These are phyloP conservation scores for Apostichopus japonicus DNA, from an alignment of 35 echinoderm and acorn worm genomes.

Conservation along the genomic window DNA sequence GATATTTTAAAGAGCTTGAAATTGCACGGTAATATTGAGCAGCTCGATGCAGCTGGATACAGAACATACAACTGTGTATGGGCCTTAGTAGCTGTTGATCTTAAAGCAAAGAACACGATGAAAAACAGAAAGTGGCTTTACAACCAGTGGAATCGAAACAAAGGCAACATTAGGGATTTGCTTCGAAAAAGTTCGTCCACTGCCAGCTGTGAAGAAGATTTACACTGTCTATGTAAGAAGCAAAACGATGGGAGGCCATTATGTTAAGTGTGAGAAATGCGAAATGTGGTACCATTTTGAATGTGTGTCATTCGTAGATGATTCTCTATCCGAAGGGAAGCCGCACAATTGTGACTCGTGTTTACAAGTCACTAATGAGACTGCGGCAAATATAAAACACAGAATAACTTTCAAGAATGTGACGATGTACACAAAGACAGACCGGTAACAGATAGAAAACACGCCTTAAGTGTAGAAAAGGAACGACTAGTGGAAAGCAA, in stretches of 20 bases:
- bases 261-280: not conserved
- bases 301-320: not conserved
- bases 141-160: conserved; percentile 32
- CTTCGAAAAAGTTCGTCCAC: not conserved
- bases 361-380: not conserved
- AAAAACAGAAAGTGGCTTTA: conserved; percentile 43
- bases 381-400: not conserved
- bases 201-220: not conserved
- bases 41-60: not conserved
- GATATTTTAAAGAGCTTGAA: not conserved
- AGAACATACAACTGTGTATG: not conserved
- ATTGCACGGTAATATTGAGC: not conserved
- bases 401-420: not conserved
- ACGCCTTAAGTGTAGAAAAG: not conserved
- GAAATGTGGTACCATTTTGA: conserved; percentile 7
- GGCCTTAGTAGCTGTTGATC: not conserved
- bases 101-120: not conserved
- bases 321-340: not conserved
- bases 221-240: not conserved
- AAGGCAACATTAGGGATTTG: not conserved
- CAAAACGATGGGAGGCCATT: not conserved
- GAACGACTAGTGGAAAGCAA: not conserved
- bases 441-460: not conserved
- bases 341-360: not conserved
- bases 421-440: not conserved